Evolutionary conservation across 2,797 vertebrate species (phyloP).

Genomic region (Valencia hispanica): DNA sequence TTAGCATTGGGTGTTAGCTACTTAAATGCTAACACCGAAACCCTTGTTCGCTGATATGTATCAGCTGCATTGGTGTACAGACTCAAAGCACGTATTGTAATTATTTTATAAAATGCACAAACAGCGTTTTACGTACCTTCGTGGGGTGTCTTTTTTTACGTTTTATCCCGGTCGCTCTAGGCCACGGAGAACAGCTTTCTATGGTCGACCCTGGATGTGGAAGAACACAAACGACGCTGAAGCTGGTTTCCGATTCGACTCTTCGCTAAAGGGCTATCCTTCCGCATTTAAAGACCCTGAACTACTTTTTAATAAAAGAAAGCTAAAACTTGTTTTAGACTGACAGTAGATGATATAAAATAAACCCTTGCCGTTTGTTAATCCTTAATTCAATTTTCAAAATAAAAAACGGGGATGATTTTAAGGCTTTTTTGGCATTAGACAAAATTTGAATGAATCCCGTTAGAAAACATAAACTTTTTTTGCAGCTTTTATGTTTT

Average conservation of each 20-base stretch:
- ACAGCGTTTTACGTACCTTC: slow-evolving; percentile 24
- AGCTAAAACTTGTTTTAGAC: background rate
- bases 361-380: background rate
- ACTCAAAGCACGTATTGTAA: background rate
- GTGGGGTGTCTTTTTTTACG: background rate
- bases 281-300: background rate
- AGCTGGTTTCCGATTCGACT: background rate
- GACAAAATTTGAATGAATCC: background rate
- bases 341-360: background rate
- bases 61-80: accelerated
- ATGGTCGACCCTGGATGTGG: too few relatives aligned
- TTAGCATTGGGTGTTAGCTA: slow-evolving; percentile 21
- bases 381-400: background rate
- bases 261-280: background rate
- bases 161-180: background rate
- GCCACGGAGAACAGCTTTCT: background rate
- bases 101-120: background rate
- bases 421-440: background rate
- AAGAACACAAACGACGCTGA: background rate
- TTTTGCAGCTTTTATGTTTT: background rate
- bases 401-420: background rate
- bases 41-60: background rate
- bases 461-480: background rate
- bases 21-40: background rate
- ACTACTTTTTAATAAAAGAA: background rate